Conservation (phyloP, 2,888 invertebrate genomes). For the Cetonia aurata region DNA sequence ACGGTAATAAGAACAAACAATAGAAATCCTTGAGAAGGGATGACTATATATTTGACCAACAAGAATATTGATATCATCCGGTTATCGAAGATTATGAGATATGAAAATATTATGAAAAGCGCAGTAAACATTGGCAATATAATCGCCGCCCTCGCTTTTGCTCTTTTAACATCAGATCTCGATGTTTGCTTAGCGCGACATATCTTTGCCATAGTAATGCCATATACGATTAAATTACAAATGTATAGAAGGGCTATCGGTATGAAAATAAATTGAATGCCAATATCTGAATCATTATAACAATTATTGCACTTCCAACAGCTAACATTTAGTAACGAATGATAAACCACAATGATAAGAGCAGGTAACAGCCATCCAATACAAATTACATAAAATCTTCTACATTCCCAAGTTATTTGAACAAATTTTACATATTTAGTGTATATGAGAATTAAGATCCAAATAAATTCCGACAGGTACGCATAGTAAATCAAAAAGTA, state of each 20-base stretch:
- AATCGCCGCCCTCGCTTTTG: neutral
- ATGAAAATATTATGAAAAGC: neutral
- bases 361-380: slow-evolving; percentile 7
- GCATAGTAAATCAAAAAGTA: neutral
- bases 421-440: slow-evolving; percentile 6
- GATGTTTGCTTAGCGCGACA: no score
- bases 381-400: neutral
- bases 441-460: slow-evolving; percentile 4
- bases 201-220: neutral
- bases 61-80: no score
- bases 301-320: slow-evolving; percentile 5
- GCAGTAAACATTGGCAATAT: neutral
- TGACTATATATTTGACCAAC: neutral
- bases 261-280: neutral
- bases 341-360: neutral
- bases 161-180: neutral
- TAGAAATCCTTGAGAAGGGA: slow-evolving; percentile 4
- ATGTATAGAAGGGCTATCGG: neutral
- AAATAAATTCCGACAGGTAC: slow-evolving; percentile 1
- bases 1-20: neutral
- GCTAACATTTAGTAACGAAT: neutral
- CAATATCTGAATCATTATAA: neutral
- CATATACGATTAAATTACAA: neutral
- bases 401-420: neutral
- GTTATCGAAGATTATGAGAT: no score